These are phyloP conservation scores for Eptesicus fuscus DNA, from an alignment of 2,113 vertebrate species.

Conservation along the genomic window DNA sequence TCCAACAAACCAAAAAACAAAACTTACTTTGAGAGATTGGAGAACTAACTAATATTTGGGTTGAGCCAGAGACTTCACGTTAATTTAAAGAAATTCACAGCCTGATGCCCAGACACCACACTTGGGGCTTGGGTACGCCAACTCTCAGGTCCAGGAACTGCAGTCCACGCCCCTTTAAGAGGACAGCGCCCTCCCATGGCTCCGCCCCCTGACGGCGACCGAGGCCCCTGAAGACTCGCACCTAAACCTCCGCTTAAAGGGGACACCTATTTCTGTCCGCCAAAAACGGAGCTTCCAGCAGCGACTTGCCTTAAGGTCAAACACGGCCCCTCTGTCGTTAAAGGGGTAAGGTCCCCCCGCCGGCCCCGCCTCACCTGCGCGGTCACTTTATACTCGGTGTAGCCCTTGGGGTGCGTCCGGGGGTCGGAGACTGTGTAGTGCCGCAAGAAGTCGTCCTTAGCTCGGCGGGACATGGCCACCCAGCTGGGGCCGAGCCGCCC, in stretches of 20 bases:
- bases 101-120: fast-evolving
- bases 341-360: neutral
- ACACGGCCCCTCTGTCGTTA: neutral
- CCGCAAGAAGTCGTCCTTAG: conserved; percentile 88
- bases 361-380: conserved; percentile 84
- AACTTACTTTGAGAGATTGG: neutral
- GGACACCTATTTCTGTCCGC: conserved; percentile 9
- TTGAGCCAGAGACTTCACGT: neutral
- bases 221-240: fast-evolving
- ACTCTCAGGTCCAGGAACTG: fast-evolving
- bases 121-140: fast-evolving
- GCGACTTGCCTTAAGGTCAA: neutral
- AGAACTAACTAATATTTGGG: neutral
- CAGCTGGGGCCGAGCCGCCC: neutral
- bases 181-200: neutral
- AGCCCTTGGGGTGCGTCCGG: conserved; percentile 89
- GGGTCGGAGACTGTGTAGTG: conserved; percentile 89
- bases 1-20: neutral
- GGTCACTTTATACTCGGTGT: conserved; percentile 93
- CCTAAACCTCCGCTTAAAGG: conserved; percentile 41
- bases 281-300: neutral
- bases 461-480: conserved; percentile 85
- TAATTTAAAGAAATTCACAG: neutral
- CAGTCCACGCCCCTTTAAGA: conserved; percentile 20
- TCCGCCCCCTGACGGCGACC: neutral